phyloP scores from a whole-genome alignment of 2,797 vertebrate species.

The Melanotaenia boesemani region DNA sequence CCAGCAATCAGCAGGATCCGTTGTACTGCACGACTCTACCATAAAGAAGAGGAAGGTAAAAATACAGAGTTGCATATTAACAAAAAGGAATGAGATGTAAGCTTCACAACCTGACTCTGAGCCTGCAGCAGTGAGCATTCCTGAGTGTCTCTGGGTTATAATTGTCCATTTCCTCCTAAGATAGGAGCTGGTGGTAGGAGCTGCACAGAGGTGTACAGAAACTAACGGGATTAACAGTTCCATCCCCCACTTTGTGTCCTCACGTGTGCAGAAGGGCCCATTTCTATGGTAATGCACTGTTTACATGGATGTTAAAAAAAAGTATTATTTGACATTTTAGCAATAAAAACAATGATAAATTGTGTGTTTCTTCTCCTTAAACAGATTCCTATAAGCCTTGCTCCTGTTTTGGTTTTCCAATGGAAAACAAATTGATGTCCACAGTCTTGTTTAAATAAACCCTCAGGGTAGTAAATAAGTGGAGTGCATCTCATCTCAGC shows the following conservation, averaged over 20 bases:
- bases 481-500: conserved; percentile 54
- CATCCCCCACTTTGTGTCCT: conserved; percentile 62
- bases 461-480: conserved; percentile 70
- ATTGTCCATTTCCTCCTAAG: conserved; percentile 57
- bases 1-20: conserved; percentile 50
- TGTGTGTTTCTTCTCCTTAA: conserved; percentile 43
- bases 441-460: conserved; percentile 71
- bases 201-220: conserved; percentile 56
- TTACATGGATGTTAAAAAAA: conserved; percentile 63
- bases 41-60: conserved; percentile 43
- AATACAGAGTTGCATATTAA: conserved; percentile 62
- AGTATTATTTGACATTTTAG: conserved; percentile 72
- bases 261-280: conserved; percentile 69
- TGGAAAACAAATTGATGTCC: conserved; percentile 79
- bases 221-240: conserved; percentile 80
- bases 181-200: conserved; percentile 54
- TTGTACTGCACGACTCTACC: conserved; percentile 22
- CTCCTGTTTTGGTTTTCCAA: conserved; percentile 57
- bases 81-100: conserved; percentile 50
- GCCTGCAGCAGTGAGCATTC: conserved; percentile 58
- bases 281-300: conserved; percentile 82
- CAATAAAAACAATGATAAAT: conserved; percentile 70
- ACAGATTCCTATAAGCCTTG: conserved; percentile 70
- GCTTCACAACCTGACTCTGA: conserved; percentile 42
- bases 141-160: conserved; percentile 68